Percentiles rank a stretch among this genome's conserved stretches.
Conservation (phyloP, 2,113 vertebrate species). For the Emydocephalus ijimae region DNA sequence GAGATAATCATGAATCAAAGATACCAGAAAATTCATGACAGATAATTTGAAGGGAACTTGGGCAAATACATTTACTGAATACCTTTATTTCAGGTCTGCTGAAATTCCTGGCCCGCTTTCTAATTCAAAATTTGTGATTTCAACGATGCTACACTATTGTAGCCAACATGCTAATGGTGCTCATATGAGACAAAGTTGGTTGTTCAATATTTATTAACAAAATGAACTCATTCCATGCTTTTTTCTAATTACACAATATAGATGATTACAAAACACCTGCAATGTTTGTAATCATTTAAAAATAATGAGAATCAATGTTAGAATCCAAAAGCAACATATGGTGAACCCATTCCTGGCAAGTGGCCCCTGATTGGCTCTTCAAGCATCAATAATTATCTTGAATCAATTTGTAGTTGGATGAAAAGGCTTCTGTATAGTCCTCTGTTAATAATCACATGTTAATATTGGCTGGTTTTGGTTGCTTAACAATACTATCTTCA, state of each 20-base stretch:
- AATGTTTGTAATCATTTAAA: constrained; percentile 72
- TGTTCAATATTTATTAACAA: constrained; percentile 69
- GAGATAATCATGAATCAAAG: not conserved
- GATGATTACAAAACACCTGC: constrained; percentile 77
- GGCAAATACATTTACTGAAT: not conserved
- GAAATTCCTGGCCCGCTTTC: not conserved
- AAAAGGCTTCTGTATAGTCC: constrained; percentile 47
- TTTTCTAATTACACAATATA: constrained; percentile 75
- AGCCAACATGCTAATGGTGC: constrained; percentile 38
- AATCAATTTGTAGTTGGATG: constrained; percentile 58
- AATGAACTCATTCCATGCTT: constrained; percentile 64
- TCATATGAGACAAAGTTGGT: constrained; percentile 52
- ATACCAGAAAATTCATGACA: not conserved
- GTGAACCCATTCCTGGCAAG: constrained; percentile 68
- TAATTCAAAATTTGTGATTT: constrained; percentile 22
- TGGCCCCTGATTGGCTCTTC: constrained; percentile 60
- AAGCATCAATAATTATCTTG: constrained; percentile 59
- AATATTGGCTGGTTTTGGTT: not conserved
- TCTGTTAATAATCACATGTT: constrained; percentile 37
- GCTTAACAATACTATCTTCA: not conserved
- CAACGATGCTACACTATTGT: constrained; percentile 14
- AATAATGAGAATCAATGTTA: constrained; percentile 81
- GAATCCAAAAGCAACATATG: constrained; percentile 76
- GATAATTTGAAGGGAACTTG: not conserved
- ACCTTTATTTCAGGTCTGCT: not conserved